phyloP scores from a whole-genome alignment of 2,797 vertebrate genomes.

The Phalanger gymnotis region DNA sequence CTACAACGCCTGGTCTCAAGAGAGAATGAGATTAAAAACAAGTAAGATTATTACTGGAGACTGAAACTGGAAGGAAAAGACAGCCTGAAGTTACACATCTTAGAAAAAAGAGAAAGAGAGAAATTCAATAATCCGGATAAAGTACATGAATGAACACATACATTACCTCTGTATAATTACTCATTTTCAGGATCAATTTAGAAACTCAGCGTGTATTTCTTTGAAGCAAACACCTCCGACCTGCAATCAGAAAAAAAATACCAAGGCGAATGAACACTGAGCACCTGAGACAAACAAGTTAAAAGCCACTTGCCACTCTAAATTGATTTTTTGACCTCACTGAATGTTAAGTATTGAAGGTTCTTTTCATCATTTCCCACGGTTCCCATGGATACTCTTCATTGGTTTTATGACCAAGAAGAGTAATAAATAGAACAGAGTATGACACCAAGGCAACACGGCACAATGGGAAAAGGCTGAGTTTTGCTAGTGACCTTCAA shows the following conservation, averaged over 20 bases:
- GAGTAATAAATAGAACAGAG: conserved; percentile 42
- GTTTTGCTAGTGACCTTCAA: background rate
- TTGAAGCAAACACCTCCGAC: conserved; percentile 74
- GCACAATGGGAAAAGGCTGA: background rate
- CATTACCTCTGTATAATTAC: conserved; percentile 79
- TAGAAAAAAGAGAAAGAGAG: background rate
- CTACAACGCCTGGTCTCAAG: conserved; percentile 7
- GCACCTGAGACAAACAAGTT: conserved; percentile 58
- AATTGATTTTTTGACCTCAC: background rate
- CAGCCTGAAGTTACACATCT: background rate
- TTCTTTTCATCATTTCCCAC: conserved; percentile 41
- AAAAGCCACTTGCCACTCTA: conserved; percentile 29
- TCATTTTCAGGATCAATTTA: conserved; percentile 78
- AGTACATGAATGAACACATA: conserved; percentile 46
- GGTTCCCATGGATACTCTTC: conserved; percentile 9
- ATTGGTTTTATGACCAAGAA: conserved; percentile 1
- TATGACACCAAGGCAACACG: background rate
- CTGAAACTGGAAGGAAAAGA: background rate
- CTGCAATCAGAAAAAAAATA: conserved; percentile 75
- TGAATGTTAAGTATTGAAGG: background rate
- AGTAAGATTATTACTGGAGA: conserved; percentile 30
- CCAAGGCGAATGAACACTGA: conserved; percentile 49
- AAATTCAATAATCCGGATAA: background rate
- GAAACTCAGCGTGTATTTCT: conserved; percentile 74
- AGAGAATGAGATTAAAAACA: conserved; percentile 43